phyloP scores from a whole-genome alignment of 2,797 vertebrate genomes.

The Sebastiscus tertius region DNA sequence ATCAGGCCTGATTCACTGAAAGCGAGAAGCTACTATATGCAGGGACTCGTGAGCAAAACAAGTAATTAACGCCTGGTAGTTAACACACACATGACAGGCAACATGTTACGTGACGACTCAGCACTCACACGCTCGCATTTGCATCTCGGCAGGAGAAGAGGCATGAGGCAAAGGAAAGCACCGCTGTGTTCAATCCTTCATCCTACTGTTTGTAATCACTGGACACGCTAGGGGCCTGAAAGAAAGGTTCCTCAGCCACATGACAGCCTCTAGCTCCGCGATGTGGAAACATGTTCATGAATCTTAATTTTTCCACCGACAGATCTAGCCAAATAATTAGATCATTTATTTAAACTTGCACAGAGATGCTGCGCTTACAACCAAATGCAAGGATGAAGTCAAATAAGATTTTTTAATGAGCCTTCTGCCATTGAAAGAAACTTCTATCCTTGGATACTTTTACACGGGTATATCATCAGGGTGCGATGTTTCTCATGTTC shows the following conservation, averaged over 20 bases:
- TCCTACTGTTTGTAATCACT: conserved; percentile 57
- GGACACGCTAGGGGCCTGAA: conserved; percentile 46
- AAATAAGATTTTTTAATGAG: conserved; percentile 30
- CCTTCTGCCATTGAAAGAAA: conserved; percentile 23
- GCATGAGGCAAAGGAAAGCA: conserved; percentile 39
- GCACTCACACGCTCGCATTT: conserved; percentile 32
- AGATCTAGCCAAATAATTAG: conserved; percentile 23
- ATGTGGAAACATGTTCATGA: conserved; percentile 47
- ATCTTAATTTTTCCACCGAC: conserved; percentile 30
- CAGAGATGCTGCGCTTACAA: conserved; percentile 24
- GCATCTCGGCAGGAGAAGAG: conserved; percentile 46
- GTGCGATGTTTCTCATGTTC: conserved; percentile 9
- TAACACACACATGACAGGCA: conserved; percentile 44
- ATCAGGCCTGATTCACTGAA: conserved; percentile 12
- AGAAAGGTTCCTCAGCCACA: conserved; percentile 47
- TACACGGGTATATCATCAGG: neutral
- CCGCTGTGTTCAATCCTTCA: conserved; percentile 32
- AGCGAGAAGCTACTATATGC: conserved; percentile 14
- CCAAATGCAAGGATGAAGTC: conserved; percentile 22
- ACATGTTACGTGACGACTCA: conserved; percentile 41
- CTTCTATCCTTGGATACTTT: neutral
- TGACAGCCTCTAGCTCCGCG: conserved; percentile 45
- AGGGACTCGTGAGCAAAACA: conserved; percentile 52
- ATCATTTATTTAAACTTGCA: conserved; percentile 39
- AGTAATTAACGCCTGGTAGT: conserved; percentile 59